Evolutionary conservation across 2,113 vertebrate species (phyloP).

Genomic region (Otocyon megalotis): DNA sequence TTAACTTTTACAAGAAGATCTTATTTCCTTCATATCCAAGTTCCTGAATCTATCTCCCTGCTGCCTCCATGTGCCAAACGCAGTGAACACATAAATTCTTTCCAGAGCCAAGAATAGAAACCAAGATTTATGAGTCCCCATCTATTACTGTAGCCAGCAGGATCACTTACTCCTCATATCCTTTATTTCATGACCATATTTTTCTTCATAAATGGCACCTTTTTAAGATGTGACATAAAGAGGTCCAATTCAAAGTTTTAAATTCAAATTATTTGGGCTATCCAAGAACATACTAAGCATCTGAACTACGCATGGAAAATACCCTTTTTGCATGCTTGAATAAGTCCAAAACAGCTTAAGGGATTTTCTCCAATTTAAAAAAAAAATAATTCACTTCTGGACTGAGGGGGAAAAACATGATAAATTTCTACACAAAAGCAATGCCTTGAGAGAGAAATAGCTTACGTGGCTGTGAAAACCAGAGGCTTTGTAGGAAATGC

Average conservation of each 20-base stretch:
- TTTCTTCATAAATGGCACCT: conserved; percentile 69
- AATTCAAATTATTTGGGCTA: conserved; percentile 73
- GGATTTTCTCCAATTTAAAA: conserved; percentile 72
- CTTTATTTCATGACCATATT: conserved; percentile 59
- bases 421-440: conserved; percentile 62
- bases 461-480: not conserved
- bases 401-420: not conserved
- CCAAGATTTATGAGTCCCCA: conserved; percentile 45
- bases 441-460: conserved; percentile 12
- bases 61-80: not conserved
- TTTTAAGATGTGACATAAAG: conserved; percentile 66
- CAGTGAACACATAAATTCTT: not conserved
- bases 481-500: not conserved
- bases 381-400: conserved; percentile 59
- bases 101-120: conserved; percentile 61
- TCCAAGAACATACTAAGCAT: conserved; percentile 40
- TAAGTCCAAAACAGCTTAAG: conserved; percentile 70
- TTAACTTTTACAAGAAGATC: not conserved
- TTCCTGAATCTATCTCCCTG: not conserved
- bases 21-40: not conserved
- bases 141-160: conserved; percentile 49
- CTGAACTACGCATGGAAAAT: conserved; percentile 62
- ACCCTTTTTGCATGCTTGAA: conserved; percentile 54
- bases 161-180: conserved; percentile 9
- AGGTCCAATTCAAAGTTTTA: conserved; percentile 76